Conservation (phyloP, 2,113 vertebrate genomes). For the Danionella cerebrum region DNA sequence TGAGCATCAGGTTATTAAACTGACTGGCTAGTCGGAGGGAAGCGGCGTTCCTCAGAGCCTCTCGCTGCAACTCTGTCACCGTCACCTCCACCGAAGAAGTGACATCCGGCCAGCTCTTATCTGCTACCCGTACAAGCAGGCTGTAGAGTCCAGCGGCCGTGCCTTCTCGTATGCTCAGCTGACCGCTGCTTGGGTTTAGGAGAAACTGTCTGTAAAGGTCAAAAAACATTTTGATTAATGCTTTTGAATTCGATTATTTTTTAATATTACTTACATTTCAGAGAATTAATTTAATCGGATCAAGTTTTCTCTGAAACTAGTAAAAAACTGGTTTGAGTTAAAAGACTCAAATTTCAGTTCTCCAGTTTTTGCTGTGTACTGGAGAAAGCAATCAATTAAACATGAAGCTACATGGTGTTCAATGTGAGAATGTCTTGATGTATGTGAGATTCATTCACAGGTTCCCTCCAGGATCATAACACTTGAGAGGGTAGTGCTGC, state of each 20-base stretch:
- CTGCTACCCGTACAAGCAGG: conserved; percentile 73
- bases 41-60: conserved; percentile 65
- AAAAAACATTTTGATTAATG: background rate
- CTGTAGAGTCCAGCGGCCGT: conserved; percentile 68
- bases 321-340: too few species aligned
- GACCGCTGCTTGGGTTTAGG: conserved; percentile 75
- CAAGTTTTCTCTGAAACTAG: too few species aligned
- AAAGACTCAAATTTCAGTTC: too few species aligned
- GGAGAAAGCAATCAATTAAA: too few species aligned
- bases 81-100: conserved; percentile 69
- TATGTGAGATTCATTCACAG: background rate
- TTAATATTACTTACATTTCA: too few species aligned
- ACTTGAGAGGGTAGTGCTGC: background rate
- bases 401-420: too few species aligned
- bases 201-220: conserved; percentile 66
- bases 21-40: conserved; percentile 74
- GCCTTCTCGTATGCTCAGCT: conserved; percentile 71
- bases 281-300: too few species aligned
- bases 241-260: too few species aligned
- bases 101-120: conserved; percentile 79
- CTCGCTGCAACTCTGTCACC: conserved; percentile 69
- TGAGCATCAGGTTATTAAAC: too few species aligned
- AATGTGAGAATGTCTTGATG: too few species aligned
- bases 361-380: too few species aligned
- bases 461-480: conserved; percentile 2